These are phyloP conservation scores for Dorcus hopei DNA, from an alignment of 2,888 invertebrate species.

Conservation along the genomic window DNA sequence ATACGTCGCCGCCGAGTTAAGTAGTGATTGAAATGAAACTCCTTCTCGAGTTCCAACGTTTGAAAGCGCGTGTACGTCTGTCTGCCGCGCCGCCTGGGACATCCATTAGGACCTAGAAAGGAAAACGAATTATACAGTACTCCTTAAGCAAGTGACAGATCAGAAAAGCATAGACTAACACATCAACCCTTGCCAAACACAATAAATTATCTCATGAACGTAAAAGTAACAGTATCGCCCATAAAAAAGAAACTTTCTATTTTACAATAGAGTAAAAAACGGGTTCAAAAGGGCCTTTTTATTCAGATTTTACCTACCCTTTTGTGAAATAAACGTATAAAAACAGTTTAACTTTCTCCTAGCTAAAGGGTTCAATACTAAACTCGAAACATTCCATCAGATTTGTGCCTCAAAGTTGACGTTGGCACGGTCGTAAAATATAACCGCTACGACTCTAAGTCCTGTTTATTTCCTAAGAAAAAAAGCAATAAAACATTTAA, in stretches of 20 bases:
- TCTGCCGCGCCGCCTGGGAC: conserved; percentile 88
- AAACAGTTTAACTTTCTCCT: conserved; percentile 35
- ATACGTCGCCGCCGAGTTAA: conserved; percentile 93
- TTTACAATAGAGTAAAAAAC: conserved; percentile 26
- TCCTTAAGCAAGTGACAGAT: not conserved
- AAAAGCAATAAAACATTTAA: conserved; percentile 34
- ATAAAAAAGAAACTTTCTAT: conserved; percentile 32
- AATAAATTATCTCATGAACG: conserved; percentile 19
- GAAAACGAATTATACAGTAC: conserved; percentile 27
- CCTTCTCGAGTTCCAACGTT: conserved; percentile 96
- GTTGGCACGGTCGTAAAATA: conserved; percentile 38
- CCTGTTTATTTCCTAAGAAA: conserved; percentile 37
- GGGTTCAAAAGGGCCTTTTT: not conserved
- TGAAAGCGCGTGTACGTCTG: conserved; percentile 99
- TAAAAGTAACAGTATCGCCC: conserved; percentile 33
- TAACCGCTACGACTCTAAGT: conserved; percentile 39
- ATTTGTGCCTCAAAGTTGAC: conserved; percentile 22
- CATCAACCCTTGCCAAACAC: conserved; percentile 15
- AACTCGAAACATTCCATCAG: conserved; percentile 16
- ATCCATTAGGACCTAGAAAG: conserved; percentile 89
- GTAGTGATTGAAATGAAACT: conserved; percentile 98
- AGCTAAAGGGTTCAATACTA: conserved; percentile 28
- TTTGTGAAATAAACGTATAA: conserved; percentile 4
- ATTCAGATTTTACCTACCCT: conserved; percentile 3
- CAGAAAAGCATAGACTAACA: not conserved